Evolutionary conservation across 2,888 invertebrate genomes (phyloP).

Genomic region (Phortica magna): DNA sequence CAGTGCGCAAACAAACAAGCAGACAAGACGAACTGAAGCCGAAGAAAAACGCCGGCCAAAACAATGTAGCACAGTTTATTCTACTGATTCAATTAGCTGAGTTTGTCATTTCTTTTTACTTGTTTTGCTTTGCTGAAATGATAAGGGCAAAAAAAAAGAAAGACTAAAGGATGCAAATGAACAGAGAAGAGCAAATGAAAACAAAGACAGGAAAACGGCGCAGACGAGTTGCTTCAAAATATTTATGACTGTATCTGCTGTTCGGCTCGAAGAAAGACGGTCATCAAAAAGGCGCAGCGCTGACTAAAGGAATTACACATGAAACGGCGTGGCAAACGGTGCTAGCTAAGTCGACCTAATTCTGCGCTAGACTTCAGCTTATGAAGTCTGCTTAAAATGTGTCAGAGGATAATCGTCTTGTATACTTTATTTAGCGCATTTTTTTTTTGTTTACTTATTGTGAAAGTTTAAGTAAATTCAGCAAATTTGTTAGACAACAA

Average conservation of each 20-base stretch:
- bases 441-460: background rate
- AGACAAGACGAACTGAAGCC: background rate
- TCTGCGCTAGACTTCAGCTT: background rate
- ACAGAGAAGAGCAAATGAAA: background rate
- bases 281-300: background rate
- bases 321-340: background rate
- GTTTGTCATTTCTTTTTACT: slow-evolving; percentile 12
- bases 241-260: slow-evolving; percentile 16
- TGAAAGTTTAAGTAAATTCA: too few relatives aligned
- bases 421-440: background rate
- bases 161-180: background rate
- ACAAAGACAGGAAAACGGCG: background rate
- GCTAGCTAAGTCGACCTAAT: background rate
- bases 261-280: background rate
- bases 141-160: slow-evolving; percentile 2
- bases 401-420: background rate
- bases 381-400: background rate
- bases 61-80: slow-evolving; percentile 18
- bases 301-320: background rate
- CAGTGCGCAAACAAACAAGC: background rate
- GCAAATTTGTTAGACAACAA: too few relatives aligned
- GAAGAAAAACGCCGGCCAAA: slow-evolving; percentile 16
- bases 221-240: background rate
- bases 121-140: background rate
- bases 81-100: slow-evolving; percentile 26